Base-by-base conservation (phyloP, 2,888 invertebrate genomes). In the Coelopa pilipes region DNA sequence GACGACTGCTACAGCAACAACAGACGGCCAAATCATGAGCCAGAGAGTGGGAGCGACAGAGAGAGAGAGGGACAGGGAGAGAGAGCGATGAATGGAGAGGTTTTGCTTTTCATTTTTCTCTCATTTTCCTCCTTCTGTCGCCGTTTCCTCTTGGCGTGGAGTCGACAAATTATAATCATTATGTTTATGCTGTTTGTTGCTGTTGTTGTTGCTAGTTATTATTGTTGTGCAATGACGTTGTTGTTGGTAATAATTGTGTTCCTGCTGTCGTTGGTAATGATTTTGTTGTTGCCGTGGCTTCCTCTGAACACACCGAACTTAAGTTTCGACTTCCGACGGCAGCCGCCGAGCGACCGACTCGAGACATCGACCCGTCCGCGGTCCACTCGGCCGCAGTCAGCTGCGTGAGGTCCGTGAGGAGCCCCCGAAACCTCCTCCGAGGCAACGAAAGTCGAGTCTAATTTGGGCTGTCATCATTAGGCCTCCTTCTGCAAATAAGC, bases 391-490 rank as follows among this genome's bases (percentile, higher is more conserved):
- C 15, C 47, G 21, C 72, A 70, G 79, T 72, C 82, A 82, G 81
- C 83, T 82, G 82, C 82, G 82, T 82, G 82, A 82, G 82, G 82
- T 82, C 81, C 80, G 12, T 17, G 57, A 76, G 75, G 74, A 46
- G 65, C 53, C 34, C 10, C 12, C 19, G 57, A 57, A 11, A 19
- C 60, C 50, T 15, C 59, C 24, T 55, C 75, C 24, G 45, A 67
- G 73, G 15, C 75, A 76, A 79, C 78, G 78, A 81, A 81, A 82
- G 82, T 82, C 81, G 80, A 80, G 80, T 79, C 81, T 82, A 82
- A 83, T 82, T 82, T 83, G 80, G 76, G 79, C 79, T 82, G 82
- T 82, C 83, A 81, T 82, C 82, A 82, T 82, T 82, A 82, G 59
- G 80, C 79, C 77, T 78, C 81, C 19, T 80, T 82, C 83, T 81